Base-by-base conservation (phyloP, 2,797 vertebrate genomes). In the Myoxocephalus aenaeus region DNA sequence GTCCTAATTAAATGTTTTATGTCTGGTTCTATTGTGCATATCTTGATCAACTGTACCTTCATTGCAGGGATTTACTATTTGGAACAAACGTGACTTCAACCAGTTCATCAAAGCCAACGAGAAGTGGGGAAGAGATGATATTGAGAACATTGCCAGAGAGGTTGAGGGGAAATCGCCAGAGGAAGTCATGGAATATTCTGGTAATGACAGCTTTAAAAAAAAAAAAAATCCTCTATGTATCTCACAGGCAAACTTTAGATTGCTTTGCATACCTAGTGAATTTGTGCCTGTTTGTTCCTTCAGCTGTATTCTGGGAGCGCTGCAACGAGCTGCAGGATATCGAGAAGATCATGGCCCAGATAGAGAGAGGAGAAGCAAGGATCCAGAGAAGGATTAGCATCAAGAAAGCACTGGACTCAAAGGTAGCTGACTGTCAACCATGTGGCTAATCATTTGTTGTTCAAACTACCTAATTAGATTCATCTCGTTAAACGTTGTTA, bases 21-120 rank as follows among this genome's bases (percentile, higher is more conserved):
- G 2, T 20, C 34, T n/a, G 13, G 18, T 9, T 75, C 20, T 36
- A 42, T 34, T 40, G 22, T 58, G 11, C 32, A 46, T 40, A 18
- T 53, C 38, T 46, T 73, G 15, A 82, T 51, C 20, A 59, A 20
- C 22, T 62, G 7, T 62, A 10, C 1, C 11, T 42, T 67, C 2
- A 2, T 54, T 34, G 65, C 61, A 99, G 98, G 98, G 98, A 79
- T 99, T 99, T 90, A 99, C 98, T 46, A 99, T 98, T 90, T 99
- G 98, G 98, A 99, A 98, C 93, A 99, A 99, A 90, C 97, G 98
- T 65, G 98, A 99, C 93, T 99, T 99, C 89, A 99, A 99, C 92
- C 98, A 99, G 92, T 99, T 99, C 94, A 99, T 99, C 86, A 99
- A 99, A 94, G 98, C 98, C 53, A 99, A 99, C 68, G 98, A 99